A percentile compares a stretch with the other conserved stretches of the same genome.
Conservation (phyloP, 2,797 vertebrate genomes). For the Valencia hispanica region DNA sequence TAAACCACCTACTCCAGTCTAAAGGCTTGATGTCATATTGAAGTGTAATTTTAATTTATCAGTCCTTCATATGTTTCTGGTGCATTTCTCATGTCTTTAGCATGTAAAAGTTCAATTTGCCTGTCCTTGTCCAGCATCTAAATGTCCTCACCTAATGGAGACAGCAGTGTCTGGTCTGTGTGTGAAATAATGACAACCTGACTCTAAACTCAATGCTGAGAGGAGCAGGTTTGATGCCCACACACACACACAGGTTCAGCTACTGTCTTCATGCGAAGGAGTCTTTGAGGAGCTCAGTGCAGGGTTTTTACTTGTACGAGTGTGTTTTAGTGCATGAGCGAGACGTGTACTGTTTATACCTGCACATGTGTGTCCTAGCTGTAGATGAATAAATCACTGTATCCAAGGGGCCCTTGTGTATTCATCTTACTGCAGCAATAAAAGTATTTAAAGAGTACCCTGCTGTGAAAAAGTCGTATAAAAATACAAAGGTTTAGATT, state of each 20-base stretch:
- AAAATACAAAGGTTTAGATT: not conserved
- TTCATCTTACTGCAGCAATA: not conserved
- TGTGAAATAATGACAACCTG: slow-evolving; percentile 81
- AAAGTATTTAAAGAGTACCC: no score
- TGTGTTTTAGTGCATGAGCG: not conserved
- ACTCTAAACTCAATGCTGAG: slow-evolving; percentile 77
- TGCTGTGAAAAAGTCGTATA: not conserved
- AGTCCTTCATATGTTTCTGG: not conserved
- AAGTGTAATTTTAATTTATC: slow-evolving; percentile 7
- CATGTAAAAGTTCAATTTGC: slow-evolving; percentile 16
- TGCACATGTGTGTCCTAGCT: slow-evolving; percentile 11
- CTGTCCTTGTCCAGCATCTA: slow-evolving; percentile 17
- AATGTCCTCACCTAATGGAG: slow-evolving; percentile 19
- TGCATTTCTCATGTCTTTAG: slow-evolving; percentile 2
- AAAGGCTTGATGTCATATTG: slow-evolving; percentile 11
- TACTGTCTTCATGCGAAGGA: slow-evolving; percentile 13
- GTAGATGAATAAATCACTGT: slow-evolving; percentile 31
- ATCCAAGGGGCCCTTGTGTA: not conserved
- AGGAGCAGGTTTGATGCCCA: slow-evolving; percentile 79
- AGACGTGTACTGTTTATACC: not conserved
- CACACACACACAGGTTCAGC: slow-evolving; percentile 35
- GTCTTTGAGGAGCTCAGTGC: slow-evolving; percentile 26
- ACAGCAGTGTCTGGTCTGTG: slow-evolving; percentile 5
- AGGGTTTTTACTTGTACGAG: not conserved
- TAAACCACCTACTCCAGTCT: not conserved